These are phyloP conservation scores for Falco concolor DNA, from an alignment of 2,797 vertebrate species.

Conservation along the genomic window DNA sequence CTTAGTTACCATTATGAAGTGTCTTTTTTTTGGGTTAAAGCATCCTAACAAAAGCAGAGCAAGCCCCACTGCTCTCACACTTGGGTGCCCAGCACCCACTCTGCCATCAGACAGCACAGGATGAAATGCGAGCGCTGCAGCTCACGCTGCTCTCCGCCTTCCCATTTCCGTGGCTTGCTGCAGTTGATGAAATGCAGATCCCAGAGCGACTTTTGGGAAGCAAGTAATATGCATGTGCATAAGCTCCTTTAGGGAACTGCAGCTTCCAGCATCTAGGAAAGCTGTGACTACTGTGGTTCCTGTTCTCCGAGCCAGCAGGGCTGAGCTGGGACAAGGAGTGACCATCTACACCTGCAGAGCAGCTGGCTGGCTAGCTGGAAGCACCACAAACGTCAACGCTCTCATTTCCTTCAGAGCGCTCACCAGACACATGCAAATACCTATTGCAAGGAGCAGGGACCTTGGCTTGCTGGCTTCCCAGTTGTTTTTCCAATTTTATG, in stretches of 20 bases:
- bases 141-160: background rate
- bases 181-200: background rate
- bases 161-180: background rate
- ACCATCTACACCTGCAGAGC: background rate
- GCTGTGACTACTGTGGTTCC: background rate
- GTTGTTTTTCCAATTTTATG: background rate
- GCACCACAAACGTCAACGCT: background rate
- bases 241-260: background rate
- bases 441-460: background rate
- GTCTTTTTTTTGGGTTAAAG: background rate
- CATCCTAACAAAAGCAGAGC: background rate
- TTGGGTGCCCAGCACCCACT: background rate
- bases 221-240: background rate
- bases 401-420: background rate
- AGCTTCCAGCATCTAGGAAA: conserved; percentile 15
- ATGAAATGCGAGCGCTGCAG: background rate
- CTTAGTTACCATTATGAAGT: background rate
- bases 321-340: background rate
- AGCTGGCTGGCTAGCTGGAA: background rate
- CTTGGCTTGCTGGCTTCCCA: background rate
- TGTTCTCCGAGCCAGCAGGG: background rate
- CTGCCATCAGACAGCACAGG: background rate
- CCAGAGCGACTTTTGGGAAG: background rate
- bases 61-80: background rate
- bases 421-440: background rate